Percentiles rank a stretch among this genome's conserved stretches.
Conservation (phyloP, 2,113 vertebrate genomes). For the Lepidiolamprologus cunningtoni region DNA sequence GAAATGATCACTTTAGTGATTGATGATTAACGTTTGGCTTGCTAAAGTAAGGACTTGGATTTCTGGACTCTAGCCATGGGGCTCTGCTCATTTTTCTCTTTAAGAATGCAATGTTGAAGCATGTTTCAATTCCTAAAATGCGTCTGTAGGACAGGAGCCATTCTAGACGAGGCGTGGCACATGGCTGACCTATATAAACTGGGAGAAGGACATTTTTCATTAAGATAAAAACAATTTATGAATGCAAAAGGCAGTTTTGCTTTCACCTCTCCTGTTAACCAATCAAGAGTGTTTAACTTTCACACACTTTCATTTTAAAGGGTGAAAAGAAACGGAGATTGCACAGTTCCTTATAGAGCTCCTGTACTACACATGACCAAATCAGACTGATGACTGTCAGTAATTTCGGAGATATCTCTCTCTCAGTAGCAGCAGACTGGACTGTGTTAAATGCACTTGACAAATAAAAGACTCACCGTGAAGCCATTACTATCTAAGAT, state of each 20-base stretch:
- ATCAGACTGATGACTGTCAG: neutral
- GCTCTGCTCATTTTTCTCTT: neutral
- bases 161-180: neutral
- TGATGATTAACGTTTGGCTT: neutral
- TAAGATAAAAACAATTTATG: neutral
- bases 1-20: neutral
- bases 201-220: neutral
- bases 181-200: neutral
- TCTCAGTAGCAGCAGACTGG: neutral
- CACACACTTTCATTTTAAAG: neutral
- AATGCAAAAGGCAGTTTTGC: neutral
- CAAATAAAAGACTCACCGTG: neutral
- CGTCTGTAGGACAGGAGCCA: neutral
- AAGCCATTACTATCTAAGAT: neutral
- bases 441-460: neutral
- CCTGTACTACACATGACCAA: neutral
- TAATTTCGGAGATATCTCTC: neutral
- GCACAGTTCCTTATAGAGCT: rapidly evolving
- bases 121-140: neutral
- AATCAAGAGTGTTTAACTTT: neutral
- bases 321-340: neutral
- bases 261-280: neutral
- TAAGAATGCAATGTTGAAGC: neutral
- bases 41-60: neutral
- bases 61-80: neutral